Percentiles rank a stretch among this genome's conserved stretches.
phyloP scores from a whole-genome alignment of 2,113 vertebrate genomes.

The Sinocyclocheilus anshuiensis region DNA sequence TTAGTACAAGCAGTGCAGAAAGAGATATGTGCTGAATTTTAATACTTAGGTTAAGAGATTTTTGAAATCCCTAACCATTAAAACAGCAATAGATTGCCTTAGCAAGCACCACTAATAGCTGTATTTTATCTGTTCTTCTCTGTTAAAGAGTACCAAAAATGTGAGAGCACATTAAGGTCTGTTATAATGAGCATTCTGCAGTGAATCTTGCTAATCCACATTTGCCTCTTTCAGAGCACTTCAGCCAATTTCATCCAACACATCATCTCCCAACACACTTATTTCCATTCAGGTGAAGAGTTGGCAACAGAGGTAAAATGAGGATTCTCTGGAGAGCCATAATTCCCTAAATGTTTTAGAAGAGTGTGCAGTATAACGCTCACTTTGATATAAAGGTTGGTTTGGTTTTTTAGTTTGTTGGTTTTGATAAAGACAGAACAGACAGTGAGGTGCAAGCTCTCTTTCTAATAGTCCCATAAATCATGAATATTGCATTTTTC shows the following conservation, averaged over 20 bases:
- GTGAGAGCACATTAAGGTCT: conserved; percentile 15
- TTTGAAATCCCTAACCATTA: neutral
- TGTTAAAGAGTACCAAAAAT: neutral
- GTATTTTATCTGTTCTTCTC: neutral
- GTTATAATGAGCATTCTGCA: neutral
- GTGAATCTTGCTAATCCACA: neutral
- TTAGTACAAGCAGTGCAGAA: neutral
- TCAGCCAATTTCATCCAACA: conserved; percentile 15
- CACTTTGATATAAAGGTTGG: neutral
- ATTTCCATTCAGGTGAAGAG: conserved; percentile 33
- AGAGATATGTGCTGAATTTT: neutral
- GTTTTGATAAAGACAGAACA: neutral
- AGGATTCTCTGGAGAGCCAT: conserved; percentile 25
- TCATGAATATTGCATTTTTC: neutral
- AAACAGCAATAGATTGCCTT: neutral
- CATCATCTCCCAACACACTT: conserved; percentile 33
- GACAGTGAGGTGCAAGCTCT: neutral
- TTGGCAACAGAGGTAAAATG: conserved; percentile 43
- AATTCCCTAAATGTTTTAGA: conserved; percentile 36
- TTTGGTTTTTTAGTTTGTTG: neutral
- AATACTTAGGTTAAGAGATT: neutral
- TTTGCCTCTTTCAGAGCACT: conserved; percentile 18
- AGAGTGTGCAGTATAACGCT: neutral
- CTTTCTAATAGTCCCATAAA: conserved; percentile 12
- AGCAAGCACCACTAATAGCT: neutral